Evolutionary conservation across 2,888 invertebrate genomes (phyloP), one percentile per base, ranked within the genome.

Genomic region (Congeria kusceri): DNA sequence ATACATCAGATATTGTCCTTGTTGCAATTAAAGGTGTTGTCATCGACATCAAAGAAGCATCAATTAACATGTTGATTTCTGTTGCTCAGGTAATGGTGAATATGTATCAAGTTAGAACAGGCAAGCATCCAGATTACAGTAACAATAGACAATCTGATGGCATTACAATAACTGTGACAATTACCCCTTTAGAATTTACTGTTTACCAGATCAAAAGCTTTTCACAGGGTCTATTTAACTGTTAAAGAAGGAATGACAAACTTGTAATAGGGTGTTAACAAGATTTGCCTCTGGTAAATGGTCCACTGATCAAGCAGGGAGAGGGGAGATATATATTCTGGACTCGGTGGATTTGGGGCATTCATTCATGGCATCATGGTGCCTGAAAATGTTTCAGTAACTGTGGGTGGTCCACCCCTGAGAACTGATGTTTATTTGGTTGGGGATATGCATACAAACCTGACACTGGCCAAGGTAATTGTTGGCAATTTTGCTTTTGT

Each of bases 391-490:
- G 1, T 56, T 9, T 56, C 56, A 56, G 27, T 56, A 5, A 56
- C 56, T 56, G 11, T 56, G 56, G 56, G n/a, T 11, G 27, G 56
- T 1, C 27, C 23, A 25, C 27, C 4, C n/a, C 3, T 39, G 39
- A 39, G 11, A 39, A 13, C 15, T 39, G 39, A 15, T 39, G 39
- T 15, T 39, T 13, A 39, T 39, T 39, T 39, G 39, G 39, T 7
- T 39, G 39, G 39, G 15, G 9, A 39, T 39, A 39, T 39, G 15
- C 39, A 39, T 39, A 5, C 39, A 39, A 9, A 39, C 15, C 13
- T 74, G 78, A 70, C 78, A 56, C 66, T 61, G 64, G 64, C 73
- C 11, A 73, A 78, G 78, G 78, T 78, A 70, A 70, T 70, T 63
- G 44, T 39, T 39, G 9, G 32, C 4, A 32, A 32, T 32, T 32